Base-by-base conservation (phyloP, 2,888 invertebrate genomes). In the Hesperia comma region DNA sequence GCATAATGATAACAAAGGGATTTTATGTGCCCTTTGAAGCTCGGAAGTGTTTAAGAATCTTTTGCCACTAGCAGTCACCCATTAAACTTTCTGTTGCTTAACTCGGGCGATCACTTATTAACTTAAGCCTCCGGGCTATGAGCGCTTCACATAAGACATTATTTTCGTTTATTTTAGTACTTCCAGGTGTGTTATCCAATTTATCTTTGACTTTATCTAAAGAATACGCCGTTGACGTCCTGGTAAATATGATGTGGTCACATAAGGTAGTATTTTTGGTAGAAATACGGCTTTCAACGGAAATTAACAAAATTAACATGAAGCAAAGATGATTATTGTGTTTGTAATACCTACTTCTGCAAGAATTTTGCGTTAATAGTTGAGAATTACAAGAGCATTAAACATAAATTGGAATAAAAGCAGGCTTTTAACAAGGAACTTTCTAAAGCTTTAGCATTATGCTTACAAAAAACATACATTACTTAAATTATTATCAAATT, bases 251-350 rank as follows among this genome's bases (percentile, higher is more conserved):
- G 43, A 43, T 5, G 43, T 43, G 15, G 19, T 17, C 4, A 10
- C 0, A 19, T 2, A 49, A 51, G 21, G 12, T 51, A 51, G 37
- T 10, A 37, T 12, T 37, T 37, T 37, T 37, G 12, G 40, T 40
- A 40, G 37, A 40, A 43, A 26, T 57, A 41, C 40, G 14, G 26
- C 58, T 19, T 14, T 58, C 6, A 15, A 19, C 14, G 5, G 40
- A 56, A 56, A 58, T 58, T 58, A 58, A 58, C 43, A 58, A 58
- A 26, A 5, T 33, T 57, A 41, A 40, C 15, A 40, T 46, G 3
- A 17, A 51, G 19, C 21, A 14, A 21, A 51, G 21, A 51, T 51
- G 8, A 0, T 21, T 14, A n/a, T n/a, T 12, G 12, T 37, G 12
- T 26, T 53, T 3, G 2, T 26, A 26, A 2, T 4, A 26, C 26